A percentile compares a stretch with the other conserved stretches of the same genome.
These are phyloP conservation scores for Nomada flava DNA, from an alignment of 2,888 invertebrate species.

Conservation along the genomic window DNA sequence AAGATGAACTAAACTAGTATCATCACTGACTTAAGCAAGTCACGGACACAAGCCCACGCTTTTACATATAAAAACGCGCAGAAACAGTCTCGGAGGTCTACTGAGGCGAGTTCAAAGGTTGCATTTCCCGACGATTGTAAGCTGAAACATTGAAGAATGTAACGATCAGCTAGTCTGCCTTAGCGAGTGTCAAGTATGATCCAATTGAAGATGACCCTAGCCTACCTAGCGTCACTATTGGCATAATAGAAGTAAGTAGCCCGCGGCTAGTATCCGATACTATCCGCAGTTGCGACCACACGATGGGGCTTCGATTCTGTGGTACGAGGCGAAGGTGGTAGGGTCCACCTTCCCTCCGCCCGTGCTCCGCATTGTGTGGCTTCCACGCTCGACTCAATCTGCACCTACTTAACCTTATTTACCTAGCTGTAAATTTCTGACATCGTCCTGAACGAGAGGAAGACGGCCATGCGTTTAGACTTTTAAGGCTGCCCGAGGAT, in stretches of 20 bases:
- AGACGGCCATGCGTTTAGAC: not conserved
- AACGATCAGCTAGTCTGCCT: slow-evolving; percentile 49
- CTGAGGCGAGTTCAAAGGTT: not conserved
- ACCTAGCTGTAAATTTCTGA: slow-evolving; percentile 64
- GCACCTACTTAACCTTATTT: slow-evolving; percentile 82
- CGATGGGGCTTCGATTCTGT: slow-evolving; percentile 78
- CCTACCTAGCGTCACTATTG: slow-evolving; percentile 68
- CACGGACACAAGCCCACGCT: too few relatives aligned
- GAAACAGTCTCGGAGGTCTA: not conserved
- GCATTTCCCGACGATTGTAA: not conserved
- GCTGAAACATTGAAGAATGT: slow-evolving; percentile 33
- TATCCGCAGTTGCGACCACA: slow-evolving; percentile 74
- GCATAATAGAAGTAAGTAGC: slow-evolving; percentile 72
- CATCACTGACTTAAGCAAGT: not conserved
- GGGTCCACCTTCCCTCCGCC: slow-evolving; percentile 34
- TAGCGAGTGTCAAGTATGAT: slow-evolving; percentile 75
- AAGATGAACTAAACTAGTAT: slow-evolving; percentile 1
- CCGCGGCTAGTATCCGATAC: slow-evolving; percentile 64
- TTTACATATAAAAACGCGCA: not conserved
- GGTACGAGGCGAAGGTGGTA: slow-evolving; percentile 48
- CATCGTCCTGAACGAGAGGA: slow-evolving; percentile 34
- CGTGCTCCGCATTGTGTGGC: slow-evolving; percentile 72
- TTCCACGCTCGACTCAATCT: slow-evolving; percentile 81
- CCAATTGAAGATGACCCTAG: slow-evolving; percentile 74
- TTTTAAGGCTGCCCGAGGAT: slow-evolving; percentile 5